Evolutionary conservation across 2,113 vertebrate genomes (phyloP).

Genomic region (Cyphomyrus plagiostoma): DNA sequence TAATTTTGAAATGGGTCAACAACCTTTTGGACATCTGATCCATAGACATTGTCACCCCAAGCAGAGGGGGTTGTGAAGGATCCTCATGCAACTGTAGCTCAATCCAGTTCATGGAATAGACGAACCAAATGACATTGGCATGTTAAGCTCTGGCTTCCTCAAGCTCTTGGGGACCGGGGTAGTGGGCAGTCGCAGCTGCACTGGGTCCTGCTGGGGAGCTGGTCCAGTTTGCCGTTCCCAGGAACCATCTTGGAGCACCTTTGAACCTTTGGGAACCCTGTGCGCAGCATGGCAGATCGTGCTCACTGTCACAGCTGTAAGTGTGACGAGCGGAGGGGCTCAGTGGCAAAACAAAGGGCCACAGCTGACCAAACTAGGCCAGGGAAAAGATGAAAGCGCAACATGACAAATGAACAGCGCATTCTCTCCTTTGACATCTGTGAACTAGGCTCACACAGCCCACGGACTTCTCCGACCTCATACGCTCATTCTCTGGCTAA

Average conservation of each 20-base stretch:
- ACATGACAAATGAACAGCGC: neutral
- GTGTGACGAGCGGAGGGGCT: neutral
- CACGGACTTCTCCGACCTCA: neutral
- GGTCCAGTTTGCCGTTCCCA: neutral
- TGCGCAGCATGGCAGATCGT: neutral
- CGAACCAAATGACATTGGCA: neutral
- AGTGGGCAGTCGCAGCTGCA: neutral
- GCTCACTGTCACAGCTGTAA: neutral
- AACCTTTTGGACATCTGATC: neutral
- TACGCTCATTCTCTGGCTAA: neutral
- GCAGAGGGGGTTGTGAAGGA: neutral
- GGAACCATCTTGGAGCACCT: slow-evolving; percentile 3
- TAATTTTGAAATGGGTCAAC: neutral
- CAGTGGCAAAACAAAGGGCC: neutral
- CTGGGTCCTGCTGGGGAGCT: neutral
- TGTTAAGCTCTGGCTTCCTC: neutral
- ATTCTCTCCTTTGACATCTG: neutral
- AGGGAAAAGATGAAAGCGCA: neutral
- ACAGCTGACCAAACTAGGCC: neutral
- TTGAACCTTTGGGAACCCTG: neutral
- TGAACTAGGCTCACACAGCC: neutral
- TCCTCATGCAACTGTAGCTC: neutral
- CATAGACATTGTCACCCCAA: neutral
- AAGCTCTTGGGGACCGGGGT: neutral
- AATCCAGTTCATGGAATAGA: neutral